phyloP scores from a whole-genome alignment of 2,888 invertebrate genomes.

The Parnassius orleans region DNA sequence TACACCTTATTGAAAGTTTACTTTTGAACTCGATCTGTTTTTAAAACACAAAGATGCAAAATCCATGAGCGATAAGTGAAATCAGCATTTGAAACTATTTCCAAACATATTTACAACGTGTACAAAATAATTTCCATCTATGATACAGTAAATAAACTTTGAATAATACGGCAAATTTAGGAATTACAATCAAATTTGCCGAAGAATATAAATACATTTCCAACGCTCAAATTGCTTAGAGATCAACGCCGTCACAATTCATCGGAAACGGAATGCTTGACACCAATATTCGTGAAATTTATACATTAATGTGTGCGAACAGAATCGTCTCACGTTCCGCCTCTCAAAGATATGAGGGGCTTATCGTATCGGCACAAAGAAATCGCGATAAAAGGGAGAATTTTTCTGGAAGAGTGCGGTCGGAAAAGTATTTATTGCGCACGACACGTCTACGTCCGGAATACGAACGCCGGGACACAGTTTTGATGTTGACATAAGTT shows the following conservation, averaged over 20 bases:
- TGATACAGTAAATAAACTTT: not conserved
- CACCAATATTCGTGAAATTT: constrained; percentile 31
- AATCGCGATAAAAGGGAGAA: constrained; percentile 31
- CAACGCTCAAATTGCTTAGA: constrained; percentile 4
- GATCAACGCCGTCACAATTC: constrained; percentile 8
- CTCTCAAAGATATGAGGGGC: constrained; percentile 32
- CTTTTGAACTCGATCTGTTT: too few species aligned
- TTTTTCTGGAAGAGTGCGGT: constrained; percentile 22
- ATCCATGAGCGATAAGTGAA: too few species aligned
- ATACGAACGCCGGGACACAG: constrained; percentile 9
- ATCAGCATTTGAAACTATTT: too few species aligned
- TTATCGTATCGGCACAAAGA: constrained; percentile 34
- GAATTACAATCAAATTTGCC: constrained; percentile 14
- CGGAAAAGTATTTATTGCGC: constrained; percentile 30
- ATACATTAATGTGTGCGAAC: constrained; percentile 26
- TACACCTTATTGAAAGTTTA: too few species aligned
- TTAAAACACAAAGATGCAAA: too few species aligned
- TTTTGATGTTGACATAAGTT: constrained; percentile 20
- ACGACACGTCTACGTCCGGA: constrained; percentile 26
- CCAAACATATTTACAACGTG: not conserved
- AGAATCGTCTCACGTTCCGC: constrained; percentile 31
- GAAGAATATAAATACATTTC: not conserved
- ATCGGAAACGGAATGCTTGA: constrained; percentile 12
- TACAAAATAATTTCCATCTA: constrained; percentile 3
- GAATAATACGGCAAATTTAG: not conserved